Evolutionary conservation across 1,140 invertebrate species (phyloP), one percentile per base, ranked within the genome.

Genomic region (Neodiprion virginianus): DNA sequence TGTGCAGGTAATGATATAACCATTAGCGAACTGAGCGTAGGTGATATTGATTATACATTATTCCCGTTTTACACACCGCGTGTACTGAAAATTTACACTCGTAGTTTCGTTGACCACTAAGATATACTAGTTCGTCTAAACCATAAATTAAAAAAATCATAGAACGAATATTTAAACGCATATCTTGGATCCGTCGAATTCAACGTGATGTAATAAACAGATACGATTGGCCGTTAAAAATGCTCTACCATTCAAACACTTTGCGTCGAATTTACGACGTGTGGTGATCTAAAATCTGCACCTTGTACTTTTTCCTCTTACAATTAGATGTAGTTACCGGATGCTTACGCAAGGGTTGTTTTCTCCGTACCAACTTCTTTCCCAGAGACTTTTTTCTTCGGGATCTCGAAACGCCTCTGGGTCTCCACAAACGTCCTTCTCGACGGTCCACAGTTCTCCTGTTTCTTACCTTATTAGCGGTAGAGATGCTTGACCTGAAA

Each of bases 401-500:
- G 11, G n/a, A 61, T 61, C n/a, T 61, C n/a, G 53, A 14, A 61
- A 61, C 53, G 53, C 11, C 53, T 17, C n/a, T 61, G 53, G 53
- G 11, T 61, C 8, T 17, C 53, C n/a, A 8, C 53, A 8, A 61
- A 61, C 5, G n/a, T 17, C n/a, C 53, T 61, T 61, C 53, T 61
- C n/a, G 53, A 17, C 11, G 53, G 11, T 61, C 53, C 11, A 17
- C n/a, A 61, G n/a, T 17, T 61, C 53, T 61, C 8, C n/a, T 61
- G 5, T 61, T 61, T 78, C 78, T 80, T 76, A 78, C 74, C 76
- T 81, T 81, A 81, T 79, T 79, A 80, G 77, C 76, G 75, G 78
- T 76, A 75, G 72, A 77, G 76, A 75, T 80, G 75, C 79, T 82
- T 82, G 81, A 80, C 81, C 81, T 77, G 77, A 79, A 79, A 82